Evolutionary conservation across 2,797 vertebrate genomes (phyloP), one percentile per base, ranked within the genome.

Genomic region (Pipistrellus pygmaeus): DNA sequence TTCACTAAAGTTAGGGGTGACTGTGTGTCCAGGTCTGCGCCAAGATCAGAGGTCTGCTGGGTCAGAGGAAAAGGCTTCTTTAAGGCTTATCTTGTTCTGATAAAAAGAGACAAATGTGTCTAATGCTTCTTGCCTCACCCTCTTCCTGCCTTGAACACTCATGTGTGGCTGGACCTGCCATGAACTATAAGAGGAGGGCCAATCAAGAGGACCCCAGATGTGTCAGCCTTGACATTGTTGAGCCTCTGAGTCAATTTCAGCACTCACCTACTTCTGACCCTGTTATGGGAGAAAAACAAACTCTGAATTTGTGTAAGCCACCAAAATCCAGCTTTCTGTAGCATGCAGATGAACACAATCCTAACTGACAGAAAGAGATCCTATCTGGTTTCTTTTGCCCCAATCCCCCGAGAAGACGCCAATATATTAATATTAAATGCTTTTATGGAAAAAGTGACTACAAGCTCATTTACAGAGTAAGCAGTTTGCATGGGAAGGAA

Each of bases 361-460:
- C 53, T 82, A 69, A 92, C 41, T 85, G 91, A 91, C 83, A 93
- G 88, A 60, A 88, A 30, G 13, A 71, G 72, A 75, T 66, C 41
- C 30, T 32, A 0, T 68, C 72, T 87, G 35, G 68, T 88, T 93
- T 93, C 57, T 91, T 88, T 94, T 88, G 92, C 10, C 18, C 18
- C 8, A 62, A 12, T 80, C 80, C 90, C 69, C 60, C 88, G 15
- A 53, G 83, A 84, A 51, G 41, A 93, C 0, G 1, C 78, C 64
- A 71, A 62, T 30, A 46, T 64, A 82, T 60, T 57, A 97, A 96
- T 64, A 82, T 60, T 57, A 97, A 96, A 95, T 73, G 94, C 90
- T 85, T 95, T 85, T 96, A 96, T 94, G 95, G 93, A 73, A 97
- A 97, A 97, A 97, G 90, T 85, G 20, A 96, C 97, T 97, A 75